phyloP scores from a whole-genome alignment of 2,888 invertebrate genomes.

The Drosophila incognita region DNA sequence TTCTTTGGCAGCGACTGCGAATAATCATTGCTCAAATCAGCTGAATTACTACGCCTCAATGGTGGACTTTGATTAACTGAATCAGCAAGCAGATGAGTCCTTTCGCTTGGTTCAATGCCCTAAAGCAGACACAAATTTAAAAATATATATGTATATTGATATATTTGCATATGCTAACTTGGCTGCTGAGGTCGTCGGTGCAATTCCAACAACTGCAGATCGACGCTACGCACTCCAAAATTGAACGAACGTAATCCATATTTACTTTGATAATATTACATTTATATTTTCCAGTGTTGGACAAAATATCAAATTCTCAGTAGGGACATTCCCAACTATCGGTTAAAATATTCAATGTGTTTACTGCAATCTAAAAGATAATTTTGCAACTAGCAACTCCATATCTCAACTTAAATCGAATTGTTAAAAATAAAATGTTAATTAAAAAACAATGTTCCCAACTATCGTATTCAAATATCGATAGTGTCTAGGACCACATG shows the following conservation, averaged over 20 bases:
- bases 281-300: conserved; percentile 29
- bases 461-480: neutral
- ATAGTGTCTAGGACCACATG: neutral
- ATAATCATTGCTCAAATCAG: conserved; percentile 88
- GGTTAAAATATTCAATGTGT: neutral
- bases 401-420: neutral
- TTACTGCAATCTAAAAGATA: neutral
- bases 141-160: neutral
- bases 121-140: conserved; percentile 30
- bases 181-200: conserved; percentile 80
- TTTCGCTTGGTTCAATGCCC: conserved; percentile 87
- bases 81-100: conserved; percentile 92
- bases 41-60: conserved; percentile 90
- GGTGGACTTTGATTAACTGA: conserved; percentile 91
- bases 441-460: neutral
- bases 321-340: conserved; percentile 15
- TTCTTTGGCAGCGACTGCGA: conserved; percentile 89
- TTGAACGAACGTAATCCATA: conserved; percentile 83
- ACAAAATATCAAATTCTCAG: neutral
- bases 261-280: conserved; percentile 16
- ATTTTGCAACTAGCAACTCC: neutral
- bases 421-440: neutral
- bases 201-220: conserved; percentile 84
- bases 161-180: conserved; percentile 61
- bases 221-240: conserved; percentile 81